Conservation (phyloP, 2,888 invertebrate genomes). For the Tinea pellionella region DNA sequence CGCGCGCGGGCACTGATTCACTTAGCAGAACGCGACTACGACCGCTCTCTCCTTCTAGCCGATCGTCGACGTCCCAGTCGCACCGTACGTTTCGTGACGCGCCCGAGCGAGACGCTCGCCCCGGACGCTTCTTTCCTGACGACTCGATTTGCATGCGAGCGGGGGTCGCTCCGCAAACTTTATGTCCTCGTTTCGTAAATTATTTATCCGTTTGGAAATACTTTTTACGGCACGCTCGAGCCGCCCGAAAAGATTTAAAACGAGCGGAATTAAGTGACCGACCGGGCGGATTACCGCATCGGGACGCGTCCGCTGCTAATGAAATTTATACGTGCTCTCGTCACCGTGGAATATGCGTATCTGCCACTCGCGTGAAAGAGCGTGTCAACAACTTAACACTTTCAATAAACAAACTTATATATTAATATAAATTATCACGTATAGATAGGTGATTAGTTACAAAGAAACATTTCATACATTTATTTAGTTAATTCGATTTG, state of each 20-base stretch:
- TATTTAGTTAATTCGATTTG: not conserved
- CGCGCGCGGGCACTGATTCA: slow-evolving; percentile 69
- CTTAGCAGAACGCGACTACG: slow-evolving; percentile 65
- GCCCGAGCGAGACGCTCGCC: slow-evolving; percentile 48
- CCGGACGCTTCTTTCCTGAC: slow-evolving; percentile 60
- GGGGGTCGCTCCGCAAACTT: slow-evolving; percentile 64
- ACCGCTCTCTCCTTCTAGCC: slow-evolving; percentile 43
- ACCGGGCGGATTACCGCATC: slow-evolving; percentile 39
- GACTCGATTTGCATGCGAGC: slow-evolving; percentile 67
- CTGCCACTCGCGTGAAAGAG: not conserved
- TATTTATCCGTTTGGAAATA: slow-evolving; percentile 67
- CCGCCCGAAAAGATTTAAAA: slow-evolving; percentile 55
- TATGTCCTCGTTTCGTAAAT: slow-evolving; percentile 68
- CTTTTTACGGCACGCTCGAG: slow-evolving; percentile 58
- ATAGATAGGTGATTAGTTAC: not conserved
- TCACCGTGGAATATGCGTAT: not conserved
- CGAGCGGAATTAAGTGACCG: slow-evolving; percentile 55
- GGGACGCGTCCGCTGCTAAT: slow-evolving; percentile 26
- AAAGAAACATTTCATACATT: not conserved
- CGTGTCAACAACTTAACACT: not conserved
- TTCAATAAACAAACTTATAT: not conserved
- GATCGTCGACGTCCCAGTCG: slow-evolving; percentile 27
- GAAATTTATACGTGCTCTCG: slow-evolving; percentile 25
- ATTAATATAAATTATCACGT: not conserved
- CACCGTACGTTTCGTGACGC: slow-evolving; percentile 24